These are phyloP conservation scores for Limnothrissa miodon DNA, from an alignment of 2,113 vertebrate genomes.

Conservation along the genomic window DNA sequence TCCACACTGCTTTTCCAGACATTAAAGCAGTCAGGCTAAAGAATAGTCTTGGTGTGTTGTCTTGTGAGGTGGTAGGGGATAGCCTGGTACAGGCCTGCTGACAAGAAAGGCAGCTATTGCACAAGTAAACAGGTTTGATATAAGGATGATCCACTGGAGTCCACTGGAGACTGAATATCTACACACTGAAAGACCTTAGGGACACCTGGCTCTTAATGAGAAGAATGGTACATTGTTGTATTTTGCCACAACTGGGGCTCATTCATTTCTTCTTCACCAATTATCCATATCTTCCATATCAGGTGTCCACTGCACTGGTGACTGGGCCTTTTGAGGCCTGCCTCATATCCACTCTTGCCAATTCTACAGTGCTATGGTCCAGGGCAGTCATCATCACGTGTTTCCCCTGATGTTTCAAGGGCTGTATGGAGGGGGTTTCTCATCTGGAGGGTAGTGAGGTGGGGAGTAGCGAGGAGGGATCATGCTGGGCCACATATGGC, in stretches of 20 bases:
- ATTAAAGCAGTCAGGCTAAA: background rate
- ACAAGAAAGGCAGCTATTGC: background rate
- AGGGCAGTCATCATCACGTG: background rate
- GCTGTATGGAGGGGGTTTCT: conserved; percentile 96
- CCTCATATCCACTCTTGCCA: conserved; percentile 25
- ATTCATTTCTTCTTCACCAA: background rate
- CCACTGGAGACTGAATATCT: background rate
- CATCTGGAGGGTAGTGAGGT: conserved; percentile 90
- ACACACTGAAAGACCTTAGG: background rate
- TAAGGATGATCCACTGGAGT: background rate
- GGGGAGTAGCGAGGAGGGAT: conserved; percentile 91
- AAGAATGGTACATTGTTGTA: background rate
- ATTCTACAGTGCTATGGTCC: background rate
- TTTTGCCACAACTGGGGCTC: background rate
- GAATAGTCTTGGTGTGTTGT: background rate
- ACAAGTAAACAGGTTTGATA: background rate
- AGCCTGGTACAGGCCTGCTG: background rate
- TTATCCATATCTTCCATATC: background rate
- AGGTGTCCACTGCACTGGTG: conserved; percentile 18
- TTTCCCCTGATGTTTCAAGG: conserved; percentile 65
- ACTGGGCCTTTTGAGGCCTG: conserved; percentile 20
- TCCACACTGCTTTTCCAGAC: too few species aligned
- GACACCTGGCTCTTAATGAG: background rate
- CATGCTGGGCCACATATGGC: conserved; percentile 91
- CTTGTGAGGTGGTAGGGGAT: background rate